A percentile compares a stretch with the other conserved stretches of the same genome.
These are phyloP conservation scores for Periophthalmus magnuspinnatus DNA, from an alignment of 2,797 vertebrate species.

Conservation along the genomic window DNA sequence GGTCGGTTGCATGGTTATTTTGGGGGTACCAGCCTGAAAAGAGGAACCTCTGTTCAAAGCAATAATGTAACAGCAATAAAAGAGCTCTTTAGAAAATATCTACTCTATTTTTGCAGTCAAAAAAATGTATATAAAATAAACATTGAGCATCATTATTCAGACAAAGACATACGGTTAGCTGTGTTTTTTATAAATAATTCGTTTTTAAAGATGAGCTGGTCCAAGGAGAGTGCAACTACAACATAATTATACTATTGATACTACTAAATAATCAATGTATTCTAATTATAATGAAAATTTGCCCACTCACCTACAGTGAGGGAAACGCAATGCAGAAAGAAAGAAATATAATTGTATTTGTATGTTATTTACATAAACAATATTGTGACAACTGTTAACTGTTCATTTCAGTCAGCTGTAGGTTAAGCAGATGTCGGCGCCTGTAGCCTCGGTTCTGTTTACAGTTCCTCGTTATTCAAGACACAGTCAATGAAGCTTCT, in stretches of 20 bases:
- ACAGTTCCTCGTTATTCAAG: conserved; percentile 44
- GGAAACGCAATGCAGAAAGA: background rate
- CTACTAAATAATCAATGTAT: background rate
- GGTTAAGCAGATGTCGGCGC: conserved; percentile 15
- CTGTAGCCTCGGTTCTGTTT: conserved; percentile 28
- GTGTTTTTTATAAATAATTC: too few species aligned
- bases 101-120: background rate
- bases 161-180: too few species aligned
- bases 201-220: too few species aligned
- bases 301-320: background rate
- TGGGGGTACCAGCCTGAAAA: too few species aligned
- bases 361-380: background rate
- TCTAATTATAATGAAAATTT: background rate
- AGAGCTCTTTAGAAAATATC: background rate
- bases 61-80: background rate
- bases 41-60: too few species aligned
- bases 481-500: conserved; percentile 28
- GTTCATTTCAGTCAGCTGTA: background rate
- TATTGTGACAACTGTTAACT: background rate
- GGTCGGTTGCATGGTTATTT: too few species aligned
- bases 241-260: background rate
- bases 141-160: too few species aligned
- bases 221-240: background rate
- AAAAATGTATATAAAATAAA: background rate
- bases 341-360: background rate